Evolutionary conservation across 2,888 invertebrate genomes (phyloP).

Genomic region (Adela reaumurella): DNA sequence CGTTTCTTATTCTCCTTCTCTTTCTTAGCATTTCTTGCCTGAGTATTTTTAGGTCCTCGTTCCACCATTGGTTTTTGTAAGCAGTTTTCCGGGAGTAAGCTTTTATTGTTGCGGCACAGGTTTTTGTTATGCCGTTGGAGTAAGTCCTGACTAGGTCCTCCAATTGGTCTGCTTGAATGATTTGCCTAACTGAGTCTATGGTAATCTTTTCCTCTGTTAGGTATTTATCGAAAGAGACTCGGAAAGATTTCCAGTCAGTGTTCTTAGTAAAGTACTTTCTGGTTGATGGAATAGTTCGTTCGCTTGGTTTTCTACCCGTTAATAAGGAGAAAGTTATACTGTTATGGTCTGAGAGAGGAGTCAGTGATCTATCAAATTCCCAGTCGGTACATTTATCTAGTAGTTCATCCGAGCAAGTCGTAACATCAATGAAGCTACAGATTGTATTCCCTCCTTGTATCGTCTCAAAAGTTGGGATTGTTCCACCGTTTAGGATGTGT

Average conservation of each 20-base stretch:
- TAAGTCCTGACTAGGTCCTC: constrained; percentile 7
- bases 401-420: constrained; percentile 8
- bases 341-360: constrained; percentile 13
- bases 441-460: constrained; percentile 5
- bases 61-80: constrained; percentile 6
- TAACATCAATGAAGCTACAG: constrained; percentile 12
- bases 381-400: too few relatives aligned
- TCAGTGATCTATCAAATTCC: too few relatives aligned
- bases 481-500: constrained; percentile 12
- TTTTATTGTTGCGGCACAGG: too few relatives aligned
- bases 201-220: constrained; percentile 1
- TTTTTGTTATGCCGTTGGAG: constrained; percentile 7
- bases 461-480: constrained; percentile 11
- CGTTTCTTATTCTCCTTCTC: constrained; percentile 3
- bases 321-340: constrained; percentile 11
- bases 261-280: constrained; percentile 6
- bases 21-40: not conserved
- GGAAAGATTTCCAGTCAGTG: constrained; percentile 7
- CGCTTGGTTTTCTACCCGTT: not conserved
- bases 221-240: not conserved
- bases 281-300: not conserved
- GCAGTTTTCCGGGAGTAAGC: constrained; percentile 1
- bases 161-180: not conserved
- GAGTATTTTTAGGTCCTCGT: not conserved
- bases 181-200: too few relatives aligned